Evolutionary conservation across 2,797 vertebrate genomes (phyloP).

Genomic region (Pangasius macronema): DNA sequence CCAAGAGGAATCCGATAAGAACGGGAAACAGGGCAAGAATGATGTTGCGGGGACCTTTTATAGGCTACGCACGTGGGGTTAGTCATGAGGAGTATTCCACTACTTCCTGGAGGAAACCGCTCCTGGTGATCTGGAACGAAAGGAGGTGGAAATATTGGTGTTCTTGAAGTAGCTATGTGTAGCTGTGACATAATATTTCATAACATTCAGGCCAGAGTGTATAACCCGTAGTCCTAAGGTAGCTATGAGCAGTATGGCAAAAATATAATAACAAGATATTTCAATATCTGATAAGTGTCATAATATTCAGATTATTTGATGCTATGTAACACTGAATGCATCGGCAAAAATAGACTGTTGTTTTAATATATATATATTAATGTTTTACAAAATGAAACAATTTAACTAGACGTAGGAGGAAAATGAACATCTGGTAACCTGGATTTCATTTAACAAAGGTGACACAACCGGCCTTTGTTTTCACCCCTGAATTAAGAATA

Average conservation of each 20-base stretch:
- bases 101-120: not conserved
- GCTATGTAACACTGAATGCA: not conserved
- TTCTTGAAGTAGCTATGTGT: not conserved
- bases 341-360: not conserved
- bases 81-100: not conserved
- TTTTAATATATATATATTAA: no score
- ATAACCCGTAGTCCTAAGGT: not conserved
- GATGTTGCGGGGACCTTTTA: not conserved
- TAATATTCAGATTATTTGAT: not conserved
- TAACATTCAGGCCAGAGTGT: not conserved
- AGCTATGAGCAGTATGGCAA: not conserved
- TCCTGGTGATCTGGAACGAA: not conserved
- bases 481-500: not conserved
- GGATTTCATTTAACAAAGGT: not conserved
- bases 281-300: not conserved
- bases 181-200: not conserved
- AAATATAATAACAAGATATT: not conserved
- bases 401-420: not conserved
- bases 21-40: not conserved
- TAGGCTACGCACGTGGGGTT: not conserved
- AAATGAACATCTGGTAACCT: not conserved
- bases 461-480: not conserved
- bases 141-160: not conserved
- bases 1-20: not conserved
- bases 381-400: not conserved